Percentiles rank a stretch among this genome's conserved stretches.
phyloP scores from a whole-genome alignment of 2,888 invertebrate species.

The Calliphora vomitoria region DNA sequence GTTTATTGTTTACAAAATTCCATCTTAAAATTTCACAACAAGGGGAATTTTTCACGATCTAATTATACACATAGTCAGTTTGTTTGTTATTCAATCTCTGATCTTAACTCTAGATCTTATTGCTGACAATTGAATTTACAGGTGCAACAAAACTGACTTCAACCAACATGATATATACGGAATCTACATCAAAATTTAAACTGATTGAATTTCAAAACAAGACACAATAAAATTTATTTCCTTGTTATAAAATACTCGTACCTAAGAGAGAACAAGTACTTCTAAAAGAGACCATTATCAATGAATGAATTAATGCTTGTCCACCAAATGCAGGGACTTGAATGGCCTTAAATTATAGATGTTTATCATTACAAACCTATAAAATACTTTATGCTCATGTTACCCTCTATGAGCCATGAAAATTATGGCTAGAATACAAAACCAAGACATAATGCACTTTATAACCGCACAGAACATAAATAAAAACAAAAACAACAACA shows the following conservation, averaged over 20 bases:
- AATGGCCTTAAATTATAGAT: slow-evolving; percentile 66
- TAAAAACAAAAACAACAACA: background rate
- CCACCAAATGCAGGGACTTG: slow-evolving; percentile 42
- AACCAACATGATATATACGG: background rate
- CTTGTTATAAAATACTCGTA: slow-evolving; percentile 13
- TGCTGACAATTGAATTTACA: background rate
- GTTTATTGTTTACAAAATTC: too few relatives aligned
- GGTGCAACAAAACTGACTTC: background rate
- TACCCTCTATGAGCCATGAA: slow-evolving; percentile 32
- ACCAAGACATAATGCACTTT: slow-evolving; percentile 57
- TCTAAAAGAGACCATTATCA: slow-evolving; percentile 4
- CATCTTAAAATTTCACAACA: too few relatives aligned
- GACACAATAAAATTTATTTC: slow-evolving; percentile 32
- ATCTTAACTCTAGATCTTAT: too few relatives aligned
- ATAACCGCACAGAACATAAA: slow-evolving; percentile 41
- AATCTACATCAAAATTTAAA: slow-evolving; percentile 14
- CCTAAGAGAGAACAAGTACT: slow-evolving; percentile 9
- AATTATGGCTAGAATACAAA: slow-evolving; percentile 66
- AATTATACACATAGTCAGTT: too few relatives aligned
- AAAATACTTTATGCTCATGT: slow-evolving; percentile 63
- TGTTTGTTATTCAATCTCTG: too few relatives aligned
- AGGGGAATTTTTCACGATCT: too few relatives aligned
- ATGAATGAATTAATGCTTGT: slow-evolving; percentile 48
- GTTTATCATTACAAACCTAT: slow-evolving; percentile 61
- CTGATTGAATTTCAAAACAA: slow-evolving; percentile 15